Evolutionary conservation across 92 coral and sea anemone genomes (phyloP).

Genomic region (Palythoa caribaeorum): DNA sequence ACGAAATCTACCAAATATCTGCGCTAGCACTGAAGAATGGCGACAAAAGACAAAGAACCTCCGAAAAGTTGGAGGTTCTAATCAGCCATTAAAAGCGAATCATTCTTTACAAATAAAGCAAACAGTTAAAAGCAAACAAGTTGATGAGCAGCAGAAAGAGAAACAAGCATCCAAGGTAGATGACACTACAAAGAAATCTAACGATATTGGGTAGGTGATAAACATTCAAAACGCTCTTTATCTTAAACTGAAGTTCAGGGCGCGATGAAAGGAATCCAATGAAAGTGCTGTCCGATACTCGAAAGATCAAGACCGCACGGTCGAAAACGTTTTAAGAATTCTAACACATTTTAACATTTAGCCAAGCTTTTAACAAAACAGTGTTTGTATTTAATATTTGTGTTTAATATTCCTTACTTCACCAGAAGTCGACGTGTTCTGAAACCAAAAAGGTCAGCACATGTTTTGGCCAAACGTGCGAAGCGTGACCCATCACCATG

Average conservation of each 20-base stretch:
- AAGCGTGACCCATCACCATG: background rate
- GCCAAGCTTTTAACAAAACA: no score
- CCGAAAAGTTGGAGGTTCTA: conserved; percentile 22
- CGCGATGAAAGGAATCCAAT: no score
- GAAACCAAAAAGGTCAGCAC: conserved; percentile 27
- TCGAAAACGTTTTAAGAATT: no score
- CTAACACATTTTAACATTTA: no score
- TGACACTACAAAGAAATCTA: conserved; percentile 40
- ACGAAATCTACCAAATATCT: conserved; percentile 24
- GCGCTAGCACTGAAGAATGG: conserved; percentile 40
- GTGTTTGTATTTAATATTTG: background rate
- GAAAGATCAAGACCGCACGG: no score
- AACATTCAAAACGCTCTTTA: background rate
- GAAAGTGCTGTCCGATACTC: no score
- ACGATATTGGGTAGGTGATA: conserved; percentile 34
- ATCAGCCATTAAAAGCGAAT: conserved; percentile 34
- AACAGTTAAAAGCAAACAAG: conserved; percentile 30
- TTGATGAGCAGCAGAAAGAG: conserved; percentile 20
- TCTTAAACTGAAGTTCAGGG: no score
- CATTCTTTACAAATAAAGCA: conserved; percentile 40
- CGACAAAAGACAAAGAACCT: conserved; percentile 26
- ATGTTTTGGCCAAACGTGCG: conserved; percentile 9
- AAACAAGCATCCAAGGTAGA: conserved; percentile 36
- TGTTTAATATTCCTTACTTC: background rate
- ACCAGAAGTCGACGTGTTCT: conserved; percentile 22